Evolutionary conservation across 2,888 invertebrate genomes (phyloP), one percentile per base, ranked within the genome.

Genomic region (Thereva unica): DNA sequence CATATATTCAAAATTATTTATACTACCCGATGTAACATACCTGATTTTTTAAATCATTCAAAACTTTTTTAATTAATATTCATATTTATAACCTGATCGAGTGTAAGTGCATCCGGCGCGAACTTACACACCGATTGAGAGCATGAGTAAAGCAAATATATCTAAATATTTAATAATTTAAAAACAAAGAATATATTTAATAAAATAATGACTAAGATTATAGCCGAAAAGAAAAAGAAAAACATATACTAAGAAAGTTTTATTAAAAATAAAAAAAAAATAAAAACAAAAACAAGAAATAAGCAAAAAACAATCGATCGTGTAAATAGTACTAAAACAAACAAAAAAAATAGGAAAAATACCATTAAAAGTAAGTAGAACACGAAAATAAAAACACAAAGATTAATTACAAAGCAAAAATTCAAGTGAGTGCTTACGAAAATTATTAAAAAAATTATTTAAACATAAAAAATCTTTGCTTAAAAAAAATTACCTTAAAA

Each of bases 121-220:
- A 54, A 50, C 54, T 45, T 41, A 47, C 59, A 68, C 42, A 59
- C 47, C 65, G 55, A 55, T 12, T 59, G n/a, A 34, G 42, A 47
- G 53, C 10, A 65, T 55, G 61, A 59, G 68, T 68, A 68, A 68
- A 68, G 65, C 68, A 68, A 59, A 54, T 61, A 65, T 65, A 68
- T 68, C 65, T 68, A 68, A 68, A 68, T 54, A 59, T 53, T 64
- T 61, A 57, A 64, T 65, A 45, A 63, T 65, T 47, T 64, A 65
- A 52, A 64, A 52, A 64, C 50, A 52, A 63, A 45, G 9, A 54
- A 54, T 5, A 38, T 8, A 5, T 56, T 56, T 34, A 40, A 56
- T 34, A 40, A 56, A 40, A 56, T 23, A 23, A 23, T 23, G 23
- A 23, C 23, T 23, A 23, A 23, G 23, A 23, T 23, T 23, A 23